phyloP scores from a whole-genome alignment of 2,888 invertebrate species.

The Augiades crinisus region DNA sequence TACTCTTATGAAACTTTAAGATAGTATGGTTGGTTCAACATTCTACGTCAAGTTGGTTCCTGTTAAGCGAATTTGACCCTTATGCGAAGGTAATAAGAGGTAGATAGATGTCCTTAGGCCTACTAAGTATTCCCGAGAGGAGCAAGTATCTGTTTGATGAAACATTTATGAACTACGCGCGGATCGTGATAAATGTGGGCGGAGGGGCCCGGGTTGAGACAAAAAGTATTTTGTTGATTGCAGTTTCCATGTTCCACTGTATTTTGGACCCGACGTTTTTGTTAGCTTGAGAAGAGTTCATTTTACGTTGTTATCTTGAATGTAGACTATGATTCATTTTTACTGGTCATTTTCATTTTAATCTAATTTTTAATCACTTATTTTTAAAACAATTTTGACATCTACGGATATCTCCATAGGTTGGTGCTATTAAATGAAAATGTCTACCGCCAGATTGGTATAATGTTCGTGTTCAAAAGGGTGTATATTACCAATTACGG shows the following conservation, averaged over 20 bases:
- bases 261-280: constrained; percentile 1
- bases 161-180: constrained; percentile 31
- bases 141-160: constrained; percentile 28
- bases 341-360: too few species aligned
- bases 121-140: constrained; percentile 27
- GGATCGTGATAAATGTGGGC: constrained; percentile 30
- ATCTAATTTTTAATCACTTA: too few species aligned
- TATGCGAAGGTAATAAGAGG: constrained; percentile 3
- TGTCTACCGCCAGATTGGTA: too few species aligned
- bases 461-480: too few species aligned
- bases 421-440: too few species aligned
- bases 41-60: neutral
- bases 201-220: constrained; percentile 10
- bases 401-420: too few species aligned
- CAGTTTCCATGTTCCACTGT: constrained; percentile 27
- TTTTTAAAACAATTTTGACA: too few species aligned
- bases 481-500: too few species aligned
- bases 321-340: too few species aligned
- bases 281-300: too few species aligned
- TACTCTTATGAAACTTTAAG: constrained; percentile 16
- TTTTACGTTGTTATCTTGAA: too few species aligned
- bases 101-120: neutral
- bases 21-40: constrained; percentile 11
- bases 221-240: constrained; percentile 25
- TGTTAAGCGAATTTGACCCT: neutral